These are phyloP conservation scores for Lysandra coridon DNA, from an alignment of 2,888 invertebrate species.

Conservation along the genomic window DNA sequence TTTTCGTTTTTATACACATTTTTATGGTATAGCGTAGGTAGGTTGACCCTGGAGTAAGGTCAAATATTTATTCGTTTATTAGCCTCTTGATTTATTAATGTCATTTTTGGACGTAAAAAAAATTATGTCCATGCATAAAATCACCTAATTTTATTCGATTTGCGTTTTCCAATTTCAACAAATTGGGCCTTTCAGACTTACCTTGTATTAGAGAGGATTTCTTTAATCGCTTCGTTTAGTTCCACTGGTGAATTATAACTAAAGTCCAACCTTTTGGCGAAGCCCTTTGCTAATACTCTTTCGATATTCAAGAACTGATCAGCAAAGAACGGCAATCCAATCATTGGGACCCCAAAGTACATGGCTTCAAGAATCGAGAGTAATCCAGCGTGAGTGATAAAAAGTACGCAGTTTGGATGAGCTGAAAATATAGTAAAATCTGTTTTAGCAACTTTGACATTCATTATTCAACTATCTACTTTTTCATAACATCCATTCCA, in stretches of 20 bases:
- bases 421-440: conserved; percentile 47
- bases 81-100: too few relatives aligned
- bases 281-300: conserved; percentile 53
- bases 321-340: conserved; percentile 60
- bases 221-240: conserved; percentile 48
- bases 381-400: conserved; percentile 66
- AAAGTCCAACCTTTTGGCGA: conserved; percentile 49
- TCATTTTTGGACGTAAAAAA: too few relatives aligned
- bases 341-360: conserved; percentile 57
- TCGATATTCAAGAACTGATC: conserved; percentile 60
- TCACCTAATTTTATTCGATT: too few relatives aligned
- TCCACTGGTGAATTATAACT: conserved; percentile 46
- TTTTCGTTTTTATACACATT: background rate
- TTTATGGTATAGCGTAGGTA: background rate
- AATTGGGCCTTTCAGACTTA: conserved; percentile 38
- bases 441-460: background rate
- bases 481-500: background rate
- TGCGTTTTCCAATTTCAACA: too few relatives aligned
- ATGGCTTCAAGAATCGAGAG: conserved; percentile 59
- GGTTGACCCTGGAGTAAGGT: too few relatives aligned
- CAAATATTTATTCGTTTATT: too few relatives aligned
- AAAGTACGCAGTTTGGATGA: conserved; percentile 60
- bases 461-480: background rate
- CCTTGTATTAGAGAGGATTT: conserved; percentile 48
- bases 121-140: too few relatives aligned